Evolutionary conservation across 1,140 invertebrate genomes (phyloP).

Genomic region (Megalonaias nervosa): DNA sequence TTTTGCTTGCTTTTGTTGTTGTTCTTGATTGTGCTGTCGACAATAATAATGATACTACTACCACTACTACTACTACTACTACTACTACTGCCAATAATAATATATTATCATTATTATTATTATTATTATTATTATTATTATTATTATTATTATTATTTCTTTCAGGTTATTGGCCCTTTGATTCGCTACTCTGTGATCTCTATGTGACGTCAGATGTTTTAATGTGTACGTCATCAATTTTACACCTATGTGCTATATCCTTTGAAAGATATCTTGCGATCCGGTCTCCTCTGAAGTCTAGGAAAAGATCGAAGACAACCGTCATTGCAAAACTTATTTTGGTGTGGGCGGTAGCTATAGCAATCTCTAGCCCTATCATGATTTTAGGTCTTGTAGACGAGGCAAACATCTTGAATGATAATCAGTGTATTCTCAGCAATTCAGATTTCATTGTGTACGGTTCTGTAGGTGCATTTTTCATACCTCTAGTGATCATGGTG

Average conservation of each 20-base stretch:
- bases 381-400: slow-evolving; percentile 82
- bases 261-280: slow-evolving; percentile 85
- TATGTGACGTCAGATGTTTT: slow-evolving; percentile 95
- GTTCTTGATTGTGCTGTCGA: no score
- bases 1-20: no score
- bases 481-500: slow-evolving; percentile 95
- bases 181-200: slow-evolving; percentile 89
- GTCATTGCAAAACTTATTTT: slow-evolving; percentile 89
- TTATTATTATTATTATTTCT: slow-evolving; percentile 45
- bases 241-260: slow-evolving; percentile 74
- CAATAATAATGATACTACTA: no score
- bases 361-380: slow-evolving; percentile 89
- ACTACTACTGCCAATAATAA: no score
- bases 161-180: slow-evolving; percentile 93
- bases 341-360: slow-evolving; percentile 89
- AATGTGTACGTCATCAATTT: slow-evolving; percentile 92
- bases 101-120: no score
- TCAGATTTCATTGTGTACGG: slow-evolving; percentile 87
- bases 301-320: slow-evolving; percentile 82
- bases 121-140: no score
- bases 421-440: slow-evolving; percentile 79
- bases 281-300: slow-evolving; percentile 83
- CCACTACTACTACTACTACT: no score
- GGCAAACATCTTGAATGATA: slow-evolving; percentile 67
- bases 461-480: slow-evolving; percentile 94